phyloP scores from a whole-genome alignment of 2,888 invertebrate species.

The Agriotes lineatus region DNA sequence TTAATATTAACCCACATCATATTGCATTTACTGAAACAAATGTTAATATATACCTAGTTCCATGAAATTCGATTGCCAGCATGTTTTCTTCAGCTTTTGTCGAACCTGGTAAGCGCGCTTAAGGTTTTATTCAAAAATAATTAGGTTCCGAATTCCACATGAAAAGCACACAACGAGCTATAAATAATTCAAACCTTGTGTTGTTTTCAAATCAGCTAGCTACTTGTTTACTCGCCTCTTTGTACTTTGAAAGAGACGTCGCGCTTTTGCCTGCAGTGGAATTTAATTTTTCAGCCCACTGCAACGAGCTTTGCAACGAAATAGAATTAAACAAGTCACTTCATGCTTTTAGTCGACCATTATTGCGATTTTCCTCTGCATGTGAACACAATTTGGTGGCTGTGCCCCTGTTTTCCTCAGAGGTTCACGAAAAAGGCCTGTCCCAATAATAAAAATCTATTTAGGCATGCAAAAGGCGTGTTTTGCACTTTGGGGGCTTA shows the following conservation, averaged over 20 bases:
- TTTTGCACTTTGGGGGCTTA: slow-evolving; percentile 6
- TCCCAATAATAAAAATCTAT: slow-evolving; percentile 4
- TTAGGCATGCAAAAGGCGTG: slow-evolving; percentile 10
- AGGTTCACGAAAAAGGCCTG: background rate
- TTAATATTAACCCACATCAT: too few species aligned
- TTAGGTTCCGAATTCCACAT: slow-evolving; percentile 12
- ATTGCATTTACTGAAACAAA: too few species aligned
- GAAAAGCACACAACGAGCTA: slow-evolving; percentile 10
- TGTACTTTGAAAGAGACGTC: slow-evolving; percentile 2
- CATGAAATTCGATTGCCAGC: too few species aligned
- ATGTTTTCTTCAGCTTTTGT: background rate
- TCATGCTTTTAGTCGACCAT: background rate
- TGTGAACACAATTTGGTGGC: background rate
- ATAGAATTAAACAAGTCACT: background rate
- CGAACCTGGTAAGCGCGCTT: slow-evolving; percentile 5
- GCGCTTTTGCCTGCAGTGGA: slow-evolving; percentile 12
- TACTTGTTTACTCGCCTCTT: slow-evolving; percentile 19
- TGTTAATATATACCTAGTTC: too few species aligned
- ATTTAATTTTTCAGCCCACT: slow-evolving; percentile 14
- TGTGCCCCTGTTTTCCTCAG: too few species aligned
- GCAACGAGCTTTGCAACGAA: background rate
- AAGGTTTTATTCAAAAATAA: slow-evolving; percentile 15
- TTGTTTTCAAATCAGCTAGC: slow-evolving; percentile 16
- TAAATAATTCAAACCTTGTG: slow-evolving; percentile 21
- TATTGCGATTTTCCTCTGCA: background rate